phyloP scores from a whole-genome alignment of 2,888 invertebrate genomes.

The Bruchidius siliquastri region DNA sequence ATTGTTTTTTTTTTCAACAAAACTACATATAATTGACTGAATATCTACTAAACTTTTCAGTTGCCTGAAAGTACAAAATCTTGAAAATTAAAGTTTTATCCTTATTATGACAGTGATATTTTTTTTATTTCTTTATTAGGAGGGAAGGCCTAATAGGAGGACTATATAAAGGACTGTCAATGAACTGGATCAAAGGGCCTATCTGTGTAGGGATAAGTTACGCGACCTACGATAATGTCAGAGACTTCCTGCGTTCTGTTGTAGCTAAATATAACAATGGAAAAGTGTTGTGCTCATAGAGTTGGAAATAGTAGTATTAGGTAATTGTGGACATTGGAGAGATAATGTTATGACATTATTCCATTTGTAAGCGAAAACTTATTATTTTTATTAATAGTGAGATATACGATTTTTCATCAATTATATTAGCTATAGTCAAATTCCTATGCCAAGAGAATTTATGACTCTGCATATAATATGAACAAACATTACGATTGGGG shows the following conservation, averaged over 20 bases:
- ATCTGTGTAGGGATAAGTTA: slow-evolving; percentile 93
- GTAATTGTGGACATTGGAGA: neutral
- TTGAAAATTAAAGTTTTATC: too few species aligned
- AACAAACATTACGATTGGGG: too few species aligned
- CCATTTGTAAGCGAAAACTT: neutral
- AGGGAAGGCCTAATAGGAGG: slow-evolving; percentile 85
- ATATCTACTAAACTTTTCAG: too few species aligned
- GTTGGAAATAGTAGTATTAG: slow-evolving; percentile 4
- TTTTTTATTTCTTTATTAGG: slow-evolving; percentile 45
- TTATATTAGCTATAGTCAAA: too few species aligned
- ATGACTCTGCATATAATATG: too few species aligned
- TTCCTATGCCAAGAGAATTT: too few species aligned
- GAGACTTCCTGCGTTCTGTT: slow-evolving; percentile 53
- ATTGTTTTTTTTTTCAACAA: too few species aligned
- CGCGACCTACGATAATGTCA: slow-evolving; percentile 84
- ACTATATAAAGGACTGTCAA: slow-evolving; percentile 96
- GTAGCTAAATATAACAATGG: slow-evolving; percentile 29
- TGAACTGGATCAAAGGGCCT: slow-evolving; percentile 98
- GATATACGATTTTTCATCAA: too few species aligned
- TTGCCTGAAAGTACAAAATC: too few species aligned
- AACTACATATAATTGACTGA: too few species aligned
- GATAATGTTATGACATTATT: neutral
- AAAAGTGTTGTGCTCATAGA: slow-evolving; percentile 15
- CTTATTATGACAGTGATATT: neutral
- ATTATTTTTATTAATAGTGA: too few species aligned